These are phyloP conservation scores for Episyrphus balteatus DNA, from an alignment of 1,140 invertebrate species.

Conservation along the genomic window DNA sequence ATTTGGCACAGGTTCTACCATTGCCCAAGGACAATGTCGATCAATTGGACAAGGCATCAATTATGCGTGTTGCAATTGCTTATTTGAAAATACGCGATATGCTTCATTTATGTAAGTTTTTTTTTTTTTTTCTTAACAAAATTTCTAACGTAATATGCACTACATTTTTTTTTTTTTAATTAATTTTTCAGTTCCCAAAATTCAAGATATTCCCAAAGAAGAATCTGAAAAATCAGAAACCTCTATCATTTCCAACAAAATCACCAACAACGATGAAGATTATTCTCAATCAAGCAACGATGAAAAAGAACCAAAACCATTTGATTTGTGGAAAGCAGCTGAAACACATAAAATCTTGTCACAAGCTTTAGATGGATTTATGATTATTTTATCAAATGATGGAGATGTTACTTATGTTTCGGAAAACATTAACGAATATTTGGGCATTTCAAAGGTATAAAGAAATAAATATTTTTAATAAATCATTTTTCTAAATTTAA, in stretches of 20 bases:
- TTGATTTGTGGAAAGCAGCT: constrained; percentile 20
- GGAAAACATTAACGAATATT: constrained; percentile 78
- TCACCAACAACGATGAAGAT: neutral
- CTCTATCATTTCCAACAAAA: neutral
- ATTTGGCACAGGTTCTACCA: constrained; percentile 73
- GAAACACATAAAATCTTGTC: constrained; percentile 22
- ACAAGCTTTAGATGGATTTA: constrained; percentile 77
- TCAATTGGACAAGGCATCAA: constrained; percentile 88
- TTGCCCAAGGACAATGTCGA: constrained; percentile 62
- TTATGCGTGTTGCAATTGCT: constrained; percentile 88
- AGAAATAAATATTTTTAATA: neutral
- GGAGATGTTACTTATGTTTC: constrained; percentile 87
- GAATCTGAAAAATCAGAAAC: neutral
- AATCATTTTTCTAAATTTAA: neutral
- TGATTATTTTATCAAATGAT: constrained; percentile 71
- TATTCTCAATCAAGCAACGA: neutral
- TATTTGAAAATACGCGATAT: constrained; percentile 78
- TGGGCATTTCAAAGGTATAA: constrained; percentile 78
- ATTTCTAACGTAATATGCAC: constrained; percentile 1
- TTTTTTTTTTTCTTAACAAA: neutral
- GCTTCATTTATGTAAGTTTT: constrained; percentile 61
- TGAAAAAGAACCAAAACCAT: constrained; percentile 16
- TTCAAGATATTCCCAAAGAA: constrained; percentile 2
- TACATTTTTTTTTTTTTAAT: constrained; percentile 10
- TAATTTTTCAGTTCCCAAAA: constrained; percentile 41